Percentiles rank a stretch among this genome's conserved stretches.
phyloP scores from a whole-genome alignment of 2,888 invertebrate species.

The Tortrix viridana region DNA sequence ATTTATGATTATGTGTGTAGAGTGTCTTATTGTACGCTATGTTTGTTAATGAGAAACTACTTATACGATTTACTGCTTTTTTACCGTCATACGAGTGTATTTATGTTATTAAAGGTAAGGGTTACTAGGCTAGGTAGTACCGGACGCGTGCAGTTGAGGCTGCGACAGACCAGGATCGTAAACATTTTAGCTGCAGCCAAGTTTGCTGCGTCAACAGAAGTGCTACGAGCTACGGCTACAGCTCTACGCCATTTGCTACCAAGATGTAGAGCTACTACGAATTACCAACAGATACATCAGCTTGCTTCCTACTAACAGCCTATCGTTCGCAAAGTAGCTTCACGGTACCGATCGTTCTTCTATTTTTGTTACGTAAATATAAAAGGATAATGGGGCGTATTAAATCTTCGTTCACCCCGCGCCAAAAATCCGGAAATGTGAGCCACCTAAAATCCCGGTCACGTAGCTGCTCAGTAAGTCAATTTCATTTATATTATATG shows the following conservation, averaged over 20 bases:
- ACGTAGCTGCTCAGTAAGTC: conserved; percentile 35
- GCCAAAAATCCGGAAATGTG: conserved; percentile 34
- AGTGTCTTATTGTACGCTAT: too few species aligned
- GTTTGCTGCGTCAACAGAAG: conserved; percentile 54
- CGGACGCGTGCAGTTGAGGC: conserved; percentile 38
- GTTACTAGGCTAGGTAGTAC: background rate
- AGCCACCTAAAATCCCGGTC: conserved; percentile 26
- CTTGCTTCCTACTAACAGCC: background rate
- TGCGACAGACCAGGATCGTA: conserved; percentile 17
- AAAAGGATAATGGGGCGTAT: conserved; percentile 26
- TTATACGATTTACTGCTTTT: too few species aligned
- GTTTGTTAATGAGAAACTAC: too few species aligned
- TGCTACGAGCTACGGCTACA: conserved; percentile 41
- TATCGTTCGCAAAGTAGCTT: conserved; percentile 5
- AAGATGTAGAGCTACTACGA: conserved; percentile 14
- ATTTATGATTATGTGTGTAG: too few species aligned
- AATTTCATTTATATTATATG: conserved; percentile 34
- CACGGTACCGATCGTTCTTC: background rate
- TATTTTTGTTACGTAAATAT: conserved; percentile 12
- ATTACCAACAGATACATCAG: background rate
- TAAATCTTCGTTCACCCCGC: conserved; percentile 34
- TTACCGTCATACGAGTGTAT: background rate
- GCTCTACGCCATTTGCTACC: conserved; percentile 43
- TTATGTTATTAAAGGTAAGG: background rate
- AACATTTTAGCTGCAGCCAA: conserved; percentile 45